A percentile compares a stretch with the other conserved stretches of the same genome.
Evolutionary conservation across 2,888 invertebrate genomes (phyloP).

Genomic region (Cristatella mucedo): DNA sequence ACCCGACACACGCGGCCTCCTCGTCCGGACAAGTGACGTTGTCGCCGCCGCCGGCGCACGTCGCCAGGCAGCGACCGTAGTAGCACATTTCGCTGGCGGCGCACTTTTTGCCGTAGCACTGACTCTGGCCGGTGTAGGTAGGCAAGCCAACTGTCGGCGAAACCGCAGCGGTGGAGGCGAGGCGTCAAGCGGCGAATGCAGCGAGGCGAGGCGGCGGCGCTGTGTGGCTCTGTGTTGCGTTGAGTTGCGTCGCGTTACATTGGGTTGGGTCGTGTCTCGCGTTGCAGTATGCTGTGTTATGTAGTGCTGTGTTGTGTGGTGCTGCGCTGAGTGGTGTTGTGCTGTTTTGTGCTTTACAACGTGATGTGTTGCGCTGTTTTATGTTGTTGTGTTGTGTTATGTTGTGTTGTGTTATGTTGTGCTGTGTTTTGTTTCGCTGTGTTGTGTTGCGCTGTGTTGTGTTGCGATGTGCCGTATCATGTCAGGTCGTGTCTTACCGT

Average conservation of each 20-base stretch:
- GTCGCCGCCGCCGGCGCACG: too few species aligned
- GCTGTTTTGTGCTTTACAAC: constrained; percentile 3
- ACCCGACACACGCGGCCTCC: too few species aligned
- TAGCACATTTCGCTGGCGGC: too few species aligned
- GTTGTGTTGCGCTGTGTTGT: constrained; percentile 5
- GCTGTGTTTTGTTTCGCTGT: constrained; percentile 8
- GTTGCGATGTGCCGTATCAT: constrained; percentile 3
- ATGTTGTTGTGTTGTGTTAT: constrained; percentile 4
- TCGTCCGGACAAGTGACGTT: too few species aligned
- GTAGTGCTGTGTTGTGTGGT: constrained; percentile 6
- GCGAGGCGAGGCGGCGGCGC: too few species aligned
- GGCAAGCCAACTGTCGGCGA: too few species aligned
- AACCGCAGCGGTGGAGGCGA: too few species aligned
- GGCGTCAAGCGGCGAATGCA: too few species aligned
- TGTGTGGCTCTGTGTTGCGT: neutral
- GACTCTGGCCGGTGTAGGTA: too few species aligned
- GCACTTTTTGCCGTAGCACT: too few species aligned
- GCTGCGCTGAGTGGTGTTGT: constrained; percentile 4
- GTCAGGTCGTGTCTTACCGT: neutral
- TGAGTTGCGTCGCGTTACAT: neutral
- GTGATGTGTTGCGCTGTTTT: neutral
- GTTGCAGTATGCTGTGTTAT: constrained; percentile 2
- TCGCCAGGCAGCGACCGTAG: too few species aligned
- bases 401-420: constrained; percentile 4
- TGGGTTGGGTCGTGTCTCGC: neutral